Base-by-base conservation (phyloP, 2,797 vertebrate genomes). In the Petrocephalus schoutedeni region DNA sequence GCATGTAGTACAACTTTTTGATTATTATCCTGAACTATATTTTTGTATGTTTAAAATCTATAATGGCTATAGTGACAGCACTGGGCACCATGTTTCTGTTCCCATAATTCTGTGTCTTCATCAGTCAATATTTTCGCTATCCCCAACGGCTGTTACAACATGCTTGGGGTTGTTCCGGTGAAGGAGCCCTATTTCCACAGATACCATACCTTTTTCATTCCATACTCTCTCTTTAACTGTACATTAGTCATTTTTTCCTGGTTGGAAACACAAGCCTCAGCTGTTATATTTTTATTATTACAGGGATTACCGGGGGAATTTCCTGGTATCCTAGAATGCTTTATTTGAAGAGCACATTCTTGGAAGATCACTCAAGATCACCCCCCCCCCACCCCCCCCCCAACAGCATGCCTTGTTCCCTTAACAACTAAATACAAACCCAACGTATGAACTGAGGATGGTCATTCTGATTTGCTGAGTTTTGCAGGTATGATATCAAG, bases 331-430 rank as follows among this genome's bases (percentile, higher is more conserved):
- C 53, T 23, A 23, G 51, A 23, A 85, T 23, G 82, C 28, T 49
- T 53, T 54, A 21, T 28, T 28, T 77, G 71, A 77, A 77, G 71
- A 77, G 16, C 16, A 77, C 49, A 83, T 53, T 83, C 80, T 83
- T 83, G 41, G 49, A 83, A 83, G 49, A 80, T 82, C 28, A 71
- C 32, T 71, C 23, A 83, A 54, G n/a, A 77, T 77, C 71, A 41
- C 32, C 45, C 45, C 71, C 71, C 2, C 1, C 32, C 14, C 67
- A 6, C 12, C 28, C 6, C 1, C 7, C 59, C 59, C 61, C 12
- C 9, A 12, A 85, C n/a, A 28, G 19, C 82, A 85, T 85, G 82
- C 84, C 54, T 59, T 86, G 84, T 86, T 86, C 56, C 16, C 84
- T 19, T 58, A 28, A 16, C 84, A 86, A 86, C 56, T 16, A 86